Conservation (phyloP, 2,113 vertebrate genomes). For the Isichthys henryi region DNA sequence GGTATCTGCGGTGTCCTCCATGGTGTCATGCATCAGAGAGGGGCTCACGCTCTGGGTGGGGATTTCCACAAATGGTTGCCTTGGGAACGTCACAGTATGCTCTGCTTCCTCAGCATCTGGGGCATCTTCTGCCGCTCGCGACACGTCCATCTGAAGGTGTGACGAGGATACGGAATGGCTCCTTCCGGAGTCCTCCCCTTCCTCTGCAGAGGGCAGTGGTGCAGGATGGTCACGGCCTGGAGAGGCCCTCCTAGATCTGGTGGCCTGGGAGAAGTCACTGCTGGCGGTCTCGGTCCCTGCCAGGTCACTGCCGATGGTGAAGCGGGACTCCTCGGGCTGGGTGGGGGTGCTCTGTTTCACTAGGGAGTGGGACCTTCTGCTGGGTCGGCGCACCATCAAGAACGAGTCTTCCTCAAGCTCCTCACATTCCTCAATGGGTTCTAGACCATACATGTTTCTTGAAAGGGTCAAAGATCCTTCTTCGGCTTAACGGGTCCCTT, state of each 20-base stretch:
- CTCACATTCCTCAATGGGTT: slow-evolving; percentile 15
- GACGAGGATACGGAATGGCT: neutral
- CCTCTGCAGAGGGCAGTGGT: neutral
- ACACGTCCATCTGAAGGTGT: neutral
- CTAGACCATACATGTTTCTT: neutral
- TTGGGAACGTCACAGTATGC: neutral
- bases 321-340: neutral
- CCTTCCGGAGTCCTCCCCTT: neutral
- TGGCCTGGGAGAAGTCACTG: neutral
- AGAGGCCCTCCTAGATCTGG: neutral
- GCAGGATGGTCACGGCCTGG: too few relatives aligned
- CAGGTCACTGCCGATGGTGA: neutral
- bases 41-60: neutral
- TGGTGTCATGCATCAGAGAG: neutral
- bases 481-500: neutral
- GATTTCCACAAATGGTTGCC: neutral
- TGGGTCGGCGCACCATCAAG: neutral
- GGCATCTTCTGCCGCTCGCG: neutral
- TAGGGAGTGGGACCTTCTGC: neutral
- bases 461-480: neutral
- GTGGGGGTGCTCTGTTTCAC: slow-evolving; percentile 19
- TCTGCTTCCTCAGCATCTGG: neutral
- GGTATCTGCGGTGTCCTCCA: neutral
- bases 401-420: neutral
- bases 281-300: neutral